Base-by-base conservation (phyloP, 2,797 vertebrate species). In the Megalops cyprinoides region DNA sequence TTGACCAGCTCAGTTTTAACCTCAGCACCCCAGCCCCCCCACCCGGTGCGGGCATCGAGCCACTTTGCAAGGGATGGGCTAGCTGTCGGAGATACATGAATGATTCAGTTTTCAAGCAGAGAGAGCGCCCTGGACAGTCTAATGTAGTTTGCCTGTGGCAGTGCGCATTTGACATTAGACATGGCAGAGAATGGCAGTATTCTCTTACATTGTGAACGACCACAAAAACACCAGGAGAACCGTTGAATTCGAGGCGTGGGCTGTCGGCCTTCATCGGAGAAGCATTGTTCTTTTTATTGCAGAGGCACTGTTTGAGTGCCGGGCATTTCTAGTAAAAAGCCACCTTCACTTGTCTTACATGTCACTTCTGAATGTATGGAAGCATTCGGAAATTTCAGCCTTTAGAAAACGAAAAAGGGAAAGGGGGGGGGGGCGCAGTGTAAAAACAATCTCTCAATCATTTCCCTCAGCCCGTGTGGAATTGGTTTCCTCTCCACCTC, bases 401-500 rank as follows among this genome's bases (percentile, higher is more conserved):
- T 71, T 73, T 9, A 44, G 23, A 73, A 42, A 73, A 73, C 88
- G 84, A 87, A 86, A 88, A 89, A 82, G 83, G 76, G 67, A 76
- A 83, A 34, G 15, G 28, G n/a, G n/a, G n/a, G n/a, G n/a, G n/a
- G n/a, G n/a, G n/a, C n/a, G 46, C 1, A 77, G 77, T 80, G 69
- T 74, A 81, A 87, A 90, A 87, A 84, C 81, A 83, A 77, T 84
- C 49, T 87, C 55, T 69, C 56, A 83, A 87, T 88, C 84, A 86
- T 85, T 82, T 87, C 86, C 80, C 87, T 86, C 82, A 83, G 83
- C 87, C 87, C 86, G 88, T n/a, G n/a, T 90, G 87, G 91, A 91
- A 91, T 89, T 90, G 87, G 88, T 86, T 79, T 93, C 77, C 84
- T 87, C 91, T 91, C 88, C 37, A 53, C 87, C 91, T 91, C 88